Conservation (phyloP, 2,888 invertebrate genomes). For the Bembecia ichneumoniformis region DNA sequence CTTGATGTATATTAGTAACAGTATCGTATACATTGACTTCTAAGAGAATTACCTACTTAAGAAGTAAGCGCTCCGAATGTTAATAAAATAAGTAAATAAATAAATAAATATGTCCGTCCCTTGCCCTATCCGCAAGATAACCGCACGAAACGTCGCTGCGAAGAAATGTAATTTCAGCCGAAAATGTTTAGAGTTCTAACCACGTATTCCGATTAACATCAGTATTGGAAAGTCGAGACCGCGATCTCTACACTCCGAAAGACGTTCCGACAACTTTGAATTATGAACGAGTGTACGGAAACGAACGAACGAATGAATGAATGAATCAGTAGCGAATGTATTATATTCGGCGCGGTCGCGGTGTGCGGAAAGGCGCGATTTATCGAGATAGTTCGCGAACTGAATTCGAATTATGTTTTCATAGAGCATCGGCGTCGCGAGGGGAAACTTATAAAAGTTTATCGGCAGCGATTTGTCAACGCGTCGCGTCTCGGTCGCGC, state of each 20-base stretch:
- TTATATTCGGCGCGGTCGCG: not conserved
- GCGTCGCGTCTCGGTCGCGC: constrained; percentile 17
- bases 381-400: constrained; percentile 24
- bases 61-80: too few relatives aligned
- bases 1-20: too few relatives aligned
- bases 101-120: too few relatives aligned
- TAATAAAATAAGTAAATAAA: too few relatives aligned
- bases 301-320: constrained; percentile 5
- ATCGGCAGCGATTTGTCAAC: constrained; percentile 35
- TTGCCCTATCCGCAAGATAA: too few relatives aligned
- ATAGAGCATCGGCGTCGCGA: not conserved
- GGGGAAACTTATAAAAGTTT: constrained; percentile 31
- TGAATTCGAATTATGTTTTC: constrained; percentile 19
- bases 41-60: too few relatives aligned
- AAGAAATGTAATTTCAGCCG: constrained; percentile 3
- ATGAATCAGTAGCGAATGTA: constrained; percentile 3
- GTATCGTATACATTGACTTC: too few relatives aligned
- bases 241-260: constrained; percentile 5
- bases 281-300: constrained; percentile 11
- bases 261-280: constrained; percentile 11
- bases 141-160: not conserved
- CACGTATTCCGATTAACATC: constrained; percentile 32
- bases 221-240: constrained; percentile 17
- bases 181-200: constrained; percentile 12
- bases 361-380: constrained; percentile 15